Conservation (phyloP, 2,888 invertebrate genomes). For the Gymnocheta viridis region DNA sequence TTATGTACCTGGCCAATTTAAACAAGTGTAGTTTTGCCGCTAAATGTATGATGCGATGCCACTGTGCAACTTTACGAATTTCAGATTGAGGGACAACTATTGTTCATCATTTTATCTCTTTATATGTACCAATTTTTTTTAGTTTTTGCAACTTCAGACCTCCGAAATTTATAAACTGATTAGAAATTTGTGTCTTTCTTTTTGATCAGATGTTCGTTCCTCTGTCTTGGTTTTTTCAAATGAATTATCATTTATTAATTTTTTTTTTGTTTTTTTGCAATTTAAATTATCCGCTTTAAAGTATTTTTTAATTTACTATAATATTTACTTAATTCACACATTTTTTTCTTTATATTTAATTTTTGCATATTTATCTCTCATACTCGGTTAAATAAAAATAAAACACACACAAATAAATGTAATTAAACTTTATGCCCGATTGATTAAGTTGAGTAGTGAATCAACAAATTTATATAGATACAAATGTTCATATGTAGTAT, state of each 20-base stretch:
- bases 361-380: slow-evolving; percentile 13
- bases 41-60: too few species aligned
- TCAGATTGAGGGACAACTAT: too few species aligned
- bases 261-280: neutral
- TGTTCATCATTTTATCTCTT: too few species aligned
- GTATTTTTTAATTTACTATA: neutral
- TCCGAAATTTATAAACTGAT: too few species aligned
- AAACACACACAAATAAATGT: slow-evolving; percentile 48
- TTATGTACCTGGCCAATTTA: too few species aligned
- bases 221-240: too few species aligned
- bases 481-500: neutral
- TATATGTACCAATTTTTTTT: too few species aligned
- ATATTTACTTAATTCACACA: neutral
- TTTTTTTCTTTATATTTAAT: neutral
- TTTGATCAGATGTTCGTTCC: too few species aligned
- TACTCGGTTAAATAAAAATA: neutral
- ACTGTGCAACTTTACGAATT: too few species aligned
- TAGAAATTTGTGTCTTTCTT: too few species aligned
- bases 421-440: slow-evolving; percentile 68
- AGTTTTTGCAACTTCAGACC: too few species aligned
- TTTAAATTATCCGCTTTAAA: slow-evolving; percentile 2
- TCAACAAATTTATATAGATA: neutral
- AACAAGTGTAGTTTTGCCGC: too few species aligned
- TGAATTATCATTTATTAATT: neutral
- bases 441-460: slow-evolving; percentile 58